These are phyloP conservation scores for Pterophyllum scalare DNA, from an alignment of 2,113 vertebrate species.

Conservation along the genomic window DNA sequence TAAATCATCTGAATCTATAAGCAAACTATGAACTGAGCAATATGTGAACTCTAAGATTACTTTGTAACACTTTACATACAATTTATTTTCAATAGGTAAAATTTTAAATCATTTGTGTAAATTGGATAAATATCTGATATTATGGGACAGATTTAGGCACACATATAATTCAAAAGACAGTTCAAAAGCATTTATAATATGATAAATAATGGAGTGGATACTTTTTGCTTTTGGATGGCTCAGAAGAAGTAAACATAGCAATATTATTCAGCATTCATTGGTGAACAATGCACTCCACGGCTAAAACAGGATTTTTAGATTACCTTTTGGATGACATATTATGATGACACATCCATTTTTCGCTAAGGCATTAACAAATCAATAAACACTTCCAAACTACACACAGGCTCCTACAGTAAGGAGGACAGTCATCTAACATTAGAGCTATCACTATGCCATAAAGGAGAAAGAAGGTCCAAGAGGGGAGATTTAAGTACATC, in stretches of 20 bases:
- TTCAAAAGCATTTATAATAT: background rate
- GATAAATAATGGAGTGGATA: too few relatives aligned
- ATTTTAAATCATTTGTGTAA: background rate
- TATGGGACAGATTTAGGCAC: background rate
- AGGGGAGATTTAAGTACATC: background rate
- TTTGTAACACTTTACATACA: background rate
- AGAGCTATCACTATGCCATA: background rate
- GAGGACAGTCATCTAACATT: background rate
- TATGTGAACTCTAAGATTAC: background rate
- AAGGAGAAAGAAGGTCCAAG: background rate
- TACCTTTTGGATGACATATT: too few relatives aligned
- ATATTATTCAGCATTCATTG: too few relatives aligned
- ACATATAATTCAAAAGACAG: background rate
- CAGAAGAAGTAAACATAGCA: background rate
- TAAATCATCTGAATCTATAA: too few relatives aligned
- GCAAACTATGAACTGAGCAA: too few relatives aligned
- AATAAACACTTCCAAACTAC: background rate
- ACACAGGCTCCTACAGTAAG: background rate
- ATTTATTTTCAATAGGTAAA: background rate
- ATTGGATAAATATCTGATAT: background rate
- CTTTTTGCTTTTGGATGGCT: accelerated
- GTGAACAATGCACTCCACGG: too few relatives aligned
- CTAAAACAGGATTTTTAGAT: too few relatives aligned
- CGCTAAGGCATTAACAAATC: accelerated
- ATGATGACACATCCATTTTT: background rate